Base-by-base conservation (phyloP, 2,797 vertebrate species). In the Vespertilio murinus region DNA sequence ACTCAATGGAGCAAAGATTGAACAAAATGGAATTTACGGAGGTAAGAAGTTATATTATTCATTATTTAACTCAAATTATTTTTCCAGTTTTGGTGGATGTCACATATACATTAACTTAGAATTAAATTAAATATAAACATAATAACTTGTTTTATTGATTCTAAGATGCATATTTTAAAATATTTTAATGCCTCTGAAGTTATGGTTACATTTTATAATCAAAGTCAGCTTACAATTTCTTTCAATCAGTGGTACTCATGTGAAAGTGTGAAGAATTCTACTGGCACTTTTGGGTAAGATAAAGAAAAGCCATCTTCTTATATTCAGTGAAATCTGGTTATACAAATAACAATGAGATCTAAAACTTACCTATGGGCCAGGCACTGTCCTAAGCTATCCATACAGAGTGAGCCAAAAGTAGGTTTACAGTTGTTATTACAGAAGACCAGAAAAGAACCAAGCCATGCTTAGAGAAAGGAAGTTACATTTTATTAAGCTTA, bases 11-110 rank as follows among this genome's bases (percentile, higher is more conserved):
- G 35, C 80, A 91, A 97, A 97, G 96, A 92, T 6, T 98, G 78
- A 95, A 85, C 18, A 59, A 95, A 84, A 56, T 94, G n/a, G 96
- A 98, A 88, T 98, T 98, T 96, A 78, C 49, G 83, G 96, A 98
- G 98, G 98, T 98, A 93, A 98, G 98, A 93, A 94, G 83, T 94
- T 96, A 93, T 0, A 56, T 87, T 93, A 75, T 81, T 95, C 35
- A 93, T 90, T 80, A 87, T 84, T 74, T 78, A 6, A 88, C 81
- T 91, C 52, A 92, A 90, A 94, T 93, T 94, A 89, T 94, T 93
- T 92, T 85, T 25, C 38, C 22, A 56, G 13, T 88, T 93, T 89
- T 95, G 47, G 52, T 91, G 42, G 5, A 67, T 84, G 20, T 78
- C 52, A 79, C 10, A 67, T 6, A 75, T n/a, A 75, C 11, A 75